A percentile compares a stretch with the other conserved stretches of the same genome.
These are phyloP conservation scores for Itoplectis maculator DNA, from an alignment of 2,888 invertebrate genomes.

Conservation along the genomic window DNA sequence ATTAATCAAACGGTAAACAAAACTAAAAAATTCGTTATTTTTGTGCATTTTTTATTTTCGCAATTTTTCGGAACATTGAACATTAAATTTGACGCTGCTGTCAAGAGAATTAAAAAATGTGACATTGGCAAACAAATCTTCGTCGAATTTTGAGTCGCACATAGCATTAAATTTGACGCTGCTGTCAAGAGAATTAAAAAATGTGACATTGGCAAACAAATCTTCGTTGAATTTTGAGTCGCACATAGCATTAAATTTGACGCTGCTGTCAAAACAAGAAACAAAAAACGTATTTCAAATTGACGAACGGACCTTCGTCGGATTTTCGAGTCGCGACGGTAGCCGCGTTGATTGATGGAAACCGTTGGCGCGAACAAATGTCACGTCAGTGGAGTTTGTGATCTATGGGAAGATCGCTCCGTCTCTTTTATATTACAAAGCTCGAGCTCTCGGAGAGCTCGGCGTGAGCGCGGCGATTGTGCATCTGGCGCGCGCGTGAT, in stretches of 20 bases:
- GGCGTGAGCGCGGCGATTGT: constrained; percentile 41
- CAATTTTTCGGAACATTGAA: background rate
- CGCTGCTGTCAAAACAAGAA: background rate
- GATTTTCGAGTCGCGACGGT: background rate
- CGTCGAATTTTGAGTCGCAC: too few relatives aligned
- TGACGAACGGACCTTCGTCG: background rate
- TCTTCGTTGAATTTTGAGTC: too few relatives aligned
- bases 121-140: too few relatives aligned
- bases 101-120: too few relatives aligned
- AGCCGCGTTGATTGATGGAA: constrained; percentile 4
- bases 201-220: too few relatives aligned
- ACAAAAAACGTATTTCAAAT: background rate
- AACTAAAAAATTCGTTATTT: background rate
- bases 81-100: too few relatives aligned
- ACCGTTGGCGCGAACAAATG: constrained; percentile 33
- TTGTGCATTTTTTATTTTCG: too few relatives aligned
- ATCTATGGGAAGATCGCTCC: constrained; percentile 3
- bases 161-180: too few relatives aligned
- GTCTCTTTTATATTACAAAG: constrained; percentile 18
- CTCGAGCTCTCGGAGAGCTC: constrained; percentile 24
- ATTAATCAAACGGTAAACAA: background rate
- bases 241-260: too few relatives aligned
- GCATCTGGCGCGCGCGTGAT: constrained; percentile 26
- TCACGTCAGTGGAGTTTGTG: constrained; percentile 26
- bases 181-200: too few relatives aligned